A percentile compares a stretch with the other conserved stretches of the same genome.
Evolutionary conservation across 1,140 invertebrate species (phyloP).

Genomic region (Drosophila ironensis): DNA sequence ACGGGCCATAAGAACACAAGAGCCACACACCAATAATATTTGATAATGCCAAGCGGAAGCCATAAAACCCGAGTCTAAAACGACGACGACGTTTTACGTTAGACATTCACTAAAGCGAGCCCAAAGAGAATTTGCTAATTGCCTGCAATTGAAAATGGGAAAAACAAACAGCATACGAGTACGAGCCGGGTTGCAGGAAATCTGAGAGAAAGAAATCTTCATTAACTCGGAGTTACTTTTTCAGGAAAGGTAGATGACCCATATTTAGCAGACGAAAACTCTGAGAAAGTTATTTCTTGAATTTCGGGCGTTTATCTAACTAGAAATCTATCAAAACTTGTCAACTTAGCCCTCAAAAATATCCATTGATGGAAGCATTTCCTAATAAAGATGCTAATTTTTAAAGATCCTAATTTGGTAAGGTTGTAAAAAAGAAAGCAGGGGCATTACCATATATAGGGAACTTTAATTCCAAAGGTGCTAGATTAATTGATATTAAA

Average conservation of each 20-base stretch:
- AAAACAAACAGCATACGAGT: background rate
- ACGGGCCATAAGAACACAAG: conserved; percentile 4
- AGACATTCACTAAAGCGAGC: conserved; percentile 16
- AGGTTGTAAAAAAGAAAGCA: conserved; percentile 5
- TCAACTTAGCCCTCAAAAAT: background rate
- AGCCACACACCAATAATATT: conserved; percentile 67
- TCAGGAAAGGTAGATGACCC: background rate
- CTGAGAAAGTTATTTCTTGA: background rate
- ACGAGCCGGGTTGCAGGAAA: too few species aligned
- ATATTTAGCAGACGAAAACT: too few species aligned
- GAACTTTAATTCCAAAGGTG: background rate
- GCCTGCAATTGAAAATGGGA: conserved; percentile 56
- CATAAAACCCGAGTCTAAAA: conserved; percentile 52
- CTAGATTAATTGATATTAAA: too few species aligned
- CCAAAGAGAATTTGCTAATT: conserved; percentile 68
- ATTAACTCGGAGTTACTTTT: background rate
- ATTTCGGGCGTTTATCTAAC: too few species aligned
- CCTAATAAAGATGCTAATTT: conserved; percentile 1
- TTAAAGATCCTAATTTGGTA: background rate
- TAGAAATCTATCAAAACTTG: background rate
- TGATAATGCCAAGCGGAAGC: conserved; percentile 79
- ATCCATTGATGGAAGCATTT: background rate
- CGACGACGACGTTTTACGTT: conserved; percentile 43
- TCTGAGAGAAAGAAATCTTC: background rate
- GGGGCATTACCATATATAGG: background rate